Percentiles rank a stretch among this genome's conserved stretches.
These are phyloP conservation scores for Exocentrus adspersus DNA, from an alignment of 2,888 invertebrate species.

Conservation along the genomic window DNA sequence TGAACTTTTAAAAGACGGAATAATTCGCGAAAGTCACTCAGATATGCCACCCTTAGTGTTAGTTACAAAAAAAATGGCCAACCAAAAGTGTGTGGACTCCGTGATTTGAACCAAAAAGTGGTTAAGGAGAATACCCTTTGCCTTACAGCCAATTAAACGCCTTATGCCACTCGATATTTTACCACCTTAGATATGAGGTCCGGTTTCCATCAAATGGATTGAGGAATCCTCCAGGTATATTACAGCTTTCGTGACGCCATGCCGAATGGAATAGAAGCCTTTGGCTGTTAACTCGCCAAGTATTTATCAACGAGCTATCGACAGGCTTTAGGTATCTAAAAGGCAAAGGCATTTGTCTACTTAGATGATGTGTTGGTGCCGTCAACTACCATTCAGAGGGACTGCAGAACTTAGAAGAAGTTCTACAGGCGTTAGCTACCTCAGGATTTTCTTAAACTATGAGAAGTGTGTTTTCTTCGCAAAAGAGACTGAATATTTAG, in stretches of 20 bases:
- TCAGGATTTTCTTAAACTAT: constrained; percentile 38
- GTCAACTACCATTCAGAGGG: constrained; percentile 36
- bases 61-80: constrained; percentile 35
- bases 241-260: constrained; percentile 40
- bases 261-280: constrained; percentile 40
- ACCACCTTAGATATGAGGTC: constrained; percentile 37
- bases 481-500: constrained; percentile 42
- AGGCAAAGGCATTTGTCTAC: constrained; percentile 36
- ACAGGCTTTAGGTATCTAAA: constrained; percentile 38
- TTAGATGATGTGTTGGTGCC: constrained; percentile 40
- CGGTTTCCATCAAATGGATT: constrained; percentile 40
- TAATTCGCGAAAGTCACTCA: constrained; percentile 40
- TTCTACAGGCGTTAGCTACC: constrained; percentile 35
- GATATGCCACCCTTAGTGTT: constrained; percentile 43
- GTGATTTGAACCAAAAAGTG: constrained; percentile 33
- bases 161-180: constrained; percentile 32
- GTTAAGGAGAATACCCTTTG: constrained; percentile 34
- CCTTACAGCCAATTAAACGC: constrained; percentile 39
- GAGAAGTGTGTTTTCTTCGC: constrained; percentile 41
- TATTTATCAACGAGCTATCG: constrained; percentile 39
- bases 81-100: constrained; percentile 34
- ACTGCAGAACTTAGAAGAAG: constrained; percentile 34
- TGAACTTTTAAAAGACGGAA: constrained; percentile 33
- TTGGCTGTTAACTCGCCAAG: constrained; percentile 39
- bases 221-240: constrained; percentile 37